These are phyloP conservation scores for Actenoides hombroni DNA, from an alignment of 2,113 vertebrate species.

Conservation along the genomic window DNA sequence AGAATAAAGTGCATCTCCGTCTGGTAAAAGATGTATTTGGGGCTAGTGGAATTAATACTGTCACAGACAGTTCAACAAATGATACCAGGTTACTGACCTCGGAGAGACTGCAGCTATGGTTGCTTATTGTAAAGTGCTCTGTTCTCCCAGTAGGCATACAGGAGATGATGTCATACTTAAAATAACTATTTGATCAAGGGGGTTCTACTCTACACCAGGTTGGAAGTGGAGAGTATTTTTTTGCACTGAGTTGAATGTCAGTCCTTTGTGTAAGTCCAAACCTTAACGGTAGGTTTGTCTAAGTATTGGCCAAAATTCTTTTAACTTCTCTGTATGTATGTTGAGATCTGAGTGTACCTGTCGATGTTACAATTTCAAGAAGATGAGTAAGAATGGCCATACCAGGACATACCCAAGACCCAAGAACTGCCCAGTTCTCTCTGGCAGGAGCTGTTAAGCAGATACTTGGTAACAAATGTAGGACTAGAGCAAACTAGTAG, in stretches of 20 bases:
- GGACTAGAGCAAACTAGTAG: not conserved
- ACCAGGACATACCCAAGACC: not conserved
- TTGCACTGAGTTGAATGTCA: not conserved
- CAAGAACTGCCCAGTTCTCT: not conserved
- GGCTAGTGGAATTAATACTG: not conserved
- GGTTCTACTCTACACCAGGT: not conserved
- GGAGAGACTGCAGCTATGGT: not conserved
- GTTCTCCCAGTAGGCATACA: not conserved
- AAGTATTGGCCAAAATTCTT: not conserved
- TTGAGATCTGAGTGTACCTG: not conserved
- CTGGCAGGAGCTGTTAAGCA: not conserved
- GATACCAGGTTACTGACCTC: not conserved
- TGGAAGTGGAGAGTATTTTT: not conserved
- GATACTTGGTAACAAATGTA: not conserved
- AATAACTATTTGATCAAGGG: not conserved
- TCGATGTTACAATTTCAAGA: not conserved
- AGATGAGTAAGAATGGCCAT: not conserved
- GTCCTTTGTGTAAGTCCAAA: not conserved
- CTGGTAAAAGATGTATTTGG: slow-evolving; percentile 45
- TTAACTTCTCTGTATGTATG: not conserved
- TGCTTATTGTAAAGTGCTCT: not conserved
- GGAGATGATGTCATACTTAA: not conserved
- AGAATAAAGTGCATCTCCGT: slow-evolving; percentile 13
- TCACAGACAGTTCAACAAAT: not conserved
- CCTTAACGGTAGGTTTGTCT: not conserved